Evolutionary conservation across 2,797 vertebrate genomes (phyloP).

Genomic region (Semotilus atromaculatus): DNA sequence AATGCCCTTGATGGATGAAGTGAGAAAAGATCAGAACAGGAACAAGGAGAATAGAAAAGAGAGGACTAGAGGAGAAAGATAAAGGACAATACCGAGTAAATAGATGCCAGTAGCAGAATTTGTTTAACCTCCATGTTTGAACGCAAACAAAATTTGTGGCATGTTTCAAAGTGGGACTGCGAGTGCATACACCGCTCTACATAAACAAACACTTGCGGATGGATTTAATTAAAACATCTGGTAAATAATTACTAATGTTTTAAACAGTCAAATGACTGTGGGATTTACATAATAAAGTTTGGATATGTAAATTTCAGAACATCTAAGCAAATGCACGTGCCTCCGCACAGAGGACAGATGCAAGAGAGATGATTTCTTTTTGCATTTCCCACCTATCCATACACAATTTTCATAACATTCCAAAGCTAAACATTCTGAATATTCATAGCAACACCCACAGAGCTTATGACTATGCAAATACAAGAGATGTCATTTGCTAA

Average conservation of each 20-base stretch:
- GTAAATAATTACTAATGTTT: conserved; percentile 75
- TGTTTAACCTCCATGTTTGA: conserved; percentile 61
- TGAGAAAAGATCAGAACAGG: neutral
- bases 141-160: conserved; percentile 67
- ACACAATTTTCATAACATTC: conserved; percentile 11
- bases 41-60: neutral
- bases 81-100: conserved; percentile 54
- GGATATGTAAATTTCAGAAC: conserved; percentile 69
- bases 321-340: conserved; percentile 65
- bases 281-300: conserved; percentile 74
- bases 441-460: conserved; percentile 48
- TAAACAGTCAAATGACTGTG: conserved; percentile 69
- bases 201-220: conserved; percentile 67
- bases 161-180: conserved; percentile 54
- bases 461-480: conserved; percentile 17
- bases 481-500: neutral
- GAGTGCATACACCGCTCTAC: conserved; percentile 59
- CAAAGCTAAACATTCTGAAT: conserved; percentile 34
- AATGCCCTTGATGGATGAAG: neutral
- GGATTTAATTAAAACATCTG: conserved; percentile 71
- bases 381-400: conserved; percentile 57
- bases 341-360: conserved; percentile 52
- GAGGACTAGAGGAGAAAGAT: conserved; percentile 20
- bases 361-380: conserved; percentile 57
- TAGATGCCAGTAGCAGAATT: conserved; percentile 49